Evolutionary conservation across 2,888 invertebrate genomes (phyloP).

Genomic region (Caenorhabditis afra): DNA sequence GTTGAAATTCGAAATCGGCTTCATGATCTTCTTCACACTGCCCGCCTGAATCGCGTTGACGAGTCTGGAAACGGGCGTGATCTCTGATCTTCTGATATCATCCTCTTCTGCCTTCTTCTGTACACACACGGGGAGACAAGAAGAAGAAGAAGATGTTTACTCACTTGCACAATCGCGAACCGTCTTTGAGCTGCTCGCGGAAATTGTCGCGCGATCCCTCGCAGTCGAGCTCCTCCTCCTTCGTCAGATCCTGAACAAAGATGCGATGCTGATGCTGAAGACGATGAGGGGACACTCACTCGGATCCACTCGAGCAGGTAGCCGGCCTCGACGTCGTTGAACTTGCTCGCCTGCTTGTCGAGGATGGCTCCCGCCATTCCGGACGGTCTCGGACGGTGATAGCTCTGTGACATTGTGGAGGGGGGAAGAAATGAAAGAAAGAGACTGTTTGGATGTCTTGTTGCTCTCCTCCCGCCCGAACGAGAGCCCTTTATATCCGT

Average conservation of each 20-base stretch:
- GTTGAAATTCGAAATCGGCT: conserved; percentile 93
- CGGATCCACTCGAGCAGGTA: conserved; percentile 94
- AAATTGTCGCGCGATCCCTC: conserved; percentile 94
- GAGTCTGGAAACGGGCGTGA: conserved; percentile 84
- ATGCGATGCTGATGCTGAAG: background rate
- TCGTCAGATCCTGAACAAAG: conserved; percentile 52
- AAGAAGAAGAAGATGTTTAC: conserved; percentile 43
- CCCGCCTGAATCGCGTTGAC: conserved; percentile 91
- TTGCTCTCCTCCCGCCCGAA: background rate
- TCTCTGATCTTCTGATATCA: too few species aligned
- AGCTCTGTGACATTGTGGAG: conserved; percentile 64
- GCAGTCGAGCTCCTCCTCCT: conserved; percentile 87
- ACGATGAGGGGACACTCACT: conserved; percentile 32
- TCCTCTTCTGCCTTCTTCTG: too few species aligned
- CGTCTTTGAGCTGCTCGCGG: conserved; percentile 91
- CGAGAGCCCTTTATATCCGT: conserved; percentile 30
- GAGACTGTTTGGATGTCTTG: background rate
- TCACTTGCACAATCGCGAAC: conserved; percentile 91
- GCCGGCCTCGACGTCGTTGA: conserved; percentile 93
- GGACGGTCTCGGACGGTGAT: conserved; percentile 73
- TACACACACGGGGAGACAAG: too few species aligned
- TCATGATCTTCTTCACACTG: conserved; percentile 93
- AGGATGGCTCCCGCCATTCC: conserved; percentile 73
- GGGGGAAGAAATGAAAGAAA: too few species aligned
- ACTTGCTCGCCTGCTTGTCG: conserved; percentile 94